Base-by-base conservation (phyloP, 53 echinoderm and acorn worm species). In the Henricia sp. region DNA sequence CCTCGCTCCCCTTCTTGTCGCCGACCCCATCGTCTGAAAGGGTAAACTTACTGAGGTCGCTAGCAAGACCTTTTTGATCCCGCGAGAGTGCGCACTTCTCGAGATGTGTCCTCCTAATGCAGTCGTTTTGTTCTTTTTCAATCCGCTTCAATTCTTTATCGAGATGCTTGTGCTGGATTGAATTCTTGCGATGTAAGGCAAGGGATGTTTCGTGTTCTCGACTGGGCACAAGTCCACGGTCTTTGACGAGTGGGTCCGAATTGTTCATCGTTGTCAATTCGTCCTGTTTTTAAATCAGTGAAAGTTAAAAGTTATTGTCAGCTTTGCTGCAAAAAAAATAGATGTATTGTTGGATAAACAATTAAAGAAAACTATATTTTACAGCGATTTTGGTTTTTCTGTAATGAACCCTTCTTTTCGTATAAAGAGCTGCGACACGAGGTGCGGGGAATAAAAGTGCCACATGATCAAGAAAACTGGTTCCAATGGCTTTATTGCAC, bases 1-100 rank as follows among this genome's bases (percentile, higher is more conserved):
- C 76, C 4, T 76, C 76, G 42, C 0, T 41, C 4, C 26, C 1
- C 6, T 27, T 37, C 39, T 38, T 37, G 23, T 76, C 76, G 38
- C 13, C 76, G 40, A 26, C 27, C 9, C 10, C 57, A 6, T 58
- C 59, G 38, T 29, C 58, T 3, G 76, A 37, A 40, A 76, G 10
- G 12, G 57, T 56, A 59, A 76, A 44, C 57, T 57, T 76, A 9
- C 26, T 37, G 8, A 76, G 19, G 57, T 76, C 76, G 58, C 38
- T 58, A 13, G 42, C 76, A 1, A 76, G 76, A 38, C 37, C 33
- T 29, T 73, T 73, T 54, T 73, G 51, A 29, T 76, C 59, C 25
- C 59, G 56, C 17, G 76, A 76, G 42, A 76, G 55, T 8, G 76
- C 56, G 59, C 76, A 76, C 17, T 56, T 76, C 58, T 57, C 58